These are phyloP conservation scores for Heteromyza rotundicornis DNA, from an alignment of 2,888 invertebrate species.

Conservation along the genomic window DNA sequence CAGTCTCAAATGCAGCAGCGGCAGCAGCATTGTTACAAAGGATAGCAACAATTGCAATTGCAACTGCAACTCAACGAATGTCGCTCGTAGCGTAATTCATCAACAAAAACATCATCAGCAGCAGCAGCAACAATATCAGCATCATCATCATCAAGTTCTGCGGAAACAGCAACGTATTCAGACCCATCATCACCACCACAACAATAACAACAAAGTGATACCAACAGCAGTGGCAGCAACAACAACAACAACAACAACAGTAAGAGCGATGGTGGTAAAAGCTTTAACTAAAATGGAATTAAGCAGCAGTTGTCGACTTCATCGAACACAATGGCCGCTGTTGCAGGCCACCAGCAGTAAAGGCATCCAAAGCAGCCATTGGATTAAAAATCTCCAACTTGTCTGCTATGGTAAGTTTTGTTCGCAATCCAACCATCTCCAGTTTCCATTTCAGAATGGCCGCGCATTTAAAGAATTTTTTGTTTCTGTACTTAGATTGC, in stretches of 20 bases:
- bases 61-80: slow-evolving; percentile 11
- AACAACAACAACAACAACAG: slow-evolving; percentile 28
- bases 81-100: slow-evolving; percentile 24
- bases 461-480: not conserved
- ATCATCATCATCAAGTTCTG: slow-evolving; percentile 13
- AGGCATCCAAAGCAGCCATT: slow-evolving; percentile 28
- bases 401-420: slow-evolving; percentile 47
- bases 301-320: not conserved
- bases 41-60: slow-evolving; percentile 7
- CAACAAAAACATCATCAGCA: slow-evolving; percentile 23
- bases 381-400: slow-evolving; percentile 52
- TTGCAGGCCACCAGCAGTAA: slow-evolving; percentile 1
- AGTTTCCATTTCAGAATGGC: too few species aligned
- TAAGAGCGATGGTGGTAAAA: not conserved
- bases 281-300: not conserved
- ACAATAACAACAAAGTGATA: slow-evolving; percentile 13
- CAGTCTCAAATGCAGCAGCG: slow-evolving; percentile 7
- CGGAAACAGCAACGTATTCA: slow-evolving; percentile 20
- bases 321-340: not conserved
- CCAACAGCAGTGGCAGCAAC: slow-evolving; percentile 10
- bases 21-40: slow-evolving; percentile 15
- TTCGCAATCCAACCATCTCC: not conserved
- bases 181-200: slow-evolving; percentile 19
- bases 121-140: slow-evolving; percentile 22
- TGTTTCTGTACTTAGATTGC: not conserved